Evolutionary conservation across 2,888 invertebrate genomes (phyloP), one percentile per base, ranked within the genome.

Genomic region (Tubulanus polymorphus): DNA sequence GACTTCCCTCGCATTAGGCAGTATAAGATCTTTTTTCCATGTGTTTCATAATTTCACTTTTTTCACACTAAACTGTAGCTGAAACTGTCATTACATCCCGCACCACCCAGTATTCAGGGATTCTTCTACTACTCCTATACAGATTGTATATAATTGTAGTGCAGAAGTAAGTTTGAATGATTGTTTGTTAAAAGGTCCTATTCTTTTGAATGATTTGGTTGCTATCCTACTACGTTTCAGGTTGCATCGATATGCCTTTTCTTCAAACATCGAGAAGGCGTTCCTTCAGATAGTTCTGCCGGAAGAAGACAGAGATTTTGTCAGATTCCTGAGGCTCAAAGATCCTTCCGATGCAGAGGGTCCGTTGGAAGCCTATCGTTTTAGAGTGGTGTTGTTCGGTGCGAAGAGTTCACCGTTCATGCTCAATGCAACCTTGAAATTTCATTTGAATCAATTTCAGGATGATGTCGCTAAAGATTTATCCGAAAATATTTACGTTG

Each of bases 191-290:
- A 18, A 51, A 37, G 53, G 55, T 12, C 59, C 55, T 20, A 46
- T 53, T 25, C 45, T 48, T 53, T 32, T 51, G 20, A 37, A 54
- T 23, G 45, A 57, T 20, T 23, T 60, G 5, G 49, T 51, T 10
- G n/a, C 35, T 10, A 18, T 57, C 6, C 27, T 54, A 3, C 45
- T 57, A 25, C 12, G 48, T 28, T 23, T 29, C 26, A n/a, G 54
- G 3, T 15, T 37, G 8, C 27, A 54, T 28, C 26, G 28, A 12
- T 27, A 37, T 3, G 57, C 50, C 12, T 20, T 60, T 8, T 46
- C 54, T 5, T 35, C 56, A 2, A 56, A 59, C 35, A 60, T 55
- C 25, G 55, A 60, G 32, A 60, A 57, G 23, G 57, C 53, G 1
- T 57, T 55, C 20, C 27, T 57, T 10, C 48, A 57, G 26, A 45